phyloP scores from a whole-genome alignment of 2,113 vertebrate genomes.

The Xenotilapia caudafasciata region DNA sequence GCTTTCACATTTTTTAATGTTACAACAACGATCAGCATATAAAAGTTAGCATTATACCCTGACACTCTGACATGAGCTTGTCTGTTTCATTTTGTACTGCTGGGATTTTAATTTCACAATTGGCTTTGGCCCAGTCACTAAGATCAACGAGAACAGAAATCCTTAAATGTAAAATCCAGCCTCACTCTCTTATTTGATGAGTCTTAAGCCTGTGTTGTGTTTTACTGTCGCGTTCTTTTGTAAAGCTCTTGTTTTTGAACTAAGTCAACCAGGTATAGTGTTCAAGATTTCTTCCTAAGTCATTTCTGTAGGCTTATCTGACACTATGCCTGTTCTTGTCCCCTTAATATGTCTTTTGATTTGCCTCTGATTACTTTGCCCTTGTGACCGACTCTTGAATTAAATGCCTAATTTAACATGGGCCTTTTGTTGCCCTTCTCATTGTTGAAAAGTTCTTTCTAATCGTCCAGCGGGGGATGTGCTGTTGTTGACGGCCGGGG shows the following conservation, averaged over 20 bases:
- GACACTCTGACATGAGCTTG: background rate
- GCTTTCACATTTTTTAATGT: background rate
- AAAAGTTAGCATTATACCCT: background rate
- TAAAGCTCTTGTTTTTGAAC: background rate
- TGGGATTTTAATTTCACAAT: background rate
- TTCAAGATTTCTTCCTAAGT: background rate
- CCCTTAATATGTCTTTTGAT: slow-evolving; percentile 32
- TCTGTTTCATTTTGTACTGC: background rate
- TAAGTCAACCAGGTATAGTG: background rate
- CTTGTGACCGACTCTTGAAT: slow-evolving; percentile 69
- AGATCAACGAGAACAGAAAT: background rate
- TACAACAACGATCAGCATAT: background rate
- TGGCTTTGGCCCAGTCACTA: background rate
- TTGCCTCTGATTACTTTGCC: slow-evolving; percentile 66
- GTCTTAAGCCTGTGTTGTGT: background rate
- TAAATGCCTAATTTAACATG: slow-evolving; percentile 77
- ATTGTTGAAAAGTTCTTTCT: slow-evolving; percentile 62
- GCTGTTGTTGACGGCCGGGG: slow-evolving; percentile 49
- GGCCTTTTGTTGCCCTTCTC: slow-evolving; percentile 58
- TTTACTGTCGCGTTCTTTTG: background rate
- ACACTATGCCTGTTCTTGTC: background rate
- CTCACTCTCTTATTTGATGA: background rate
- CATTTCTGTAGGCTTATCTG: background rate
- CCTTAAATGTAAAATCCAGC: background rate
- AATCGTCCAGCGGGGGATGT: slow-evolving; percentile 50